Evolutionary conservation across 2,797 vertebrate genomes (phyloP).

Genomic region (Hydrophis major): DNA sequence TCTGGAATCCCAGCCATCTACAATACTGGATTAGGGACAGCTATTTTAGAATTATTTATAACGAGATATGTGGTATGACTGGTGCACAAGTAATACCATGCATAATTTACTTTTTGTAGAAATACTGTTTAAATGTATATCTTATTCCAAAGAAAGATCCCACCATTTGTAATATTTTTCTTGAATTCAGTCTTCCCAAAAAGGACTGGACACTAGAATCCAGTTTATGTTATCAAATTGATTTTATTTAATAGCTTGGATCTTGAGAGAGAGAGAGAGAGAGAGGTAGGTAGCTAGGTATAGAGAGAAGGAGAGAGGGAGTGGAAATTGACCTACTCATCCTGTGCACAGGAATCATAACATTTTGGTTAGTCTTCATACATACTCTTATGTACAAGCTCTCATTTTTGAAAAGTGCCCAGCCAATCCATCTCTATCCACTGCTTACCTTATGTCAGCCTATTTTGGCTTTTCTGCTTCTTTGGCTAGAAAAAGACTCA

Average conservation of each 20-base stretch:
- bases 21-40: neutral
- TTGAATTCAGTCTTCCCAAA: neutral
- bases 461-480: fast-evolving
- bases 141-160: neutral
- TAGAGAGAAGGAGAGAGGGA: no score
- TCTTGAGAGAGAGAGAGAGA: neutral
- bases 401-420: neutral
- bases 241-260: neutral
- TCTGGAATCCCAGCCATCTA: neutral
- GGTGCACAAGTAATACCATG: neutral
- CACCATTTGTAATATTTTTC: neutral
- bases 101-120: neutral
- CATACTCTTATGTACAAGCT: neutral
- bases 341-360: neutral
- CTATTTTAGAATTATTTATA: neutral
- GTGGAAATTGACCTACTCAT: neutral
- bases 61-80: neutral
- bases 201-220: neutral
- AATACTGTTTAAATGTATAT: neutral
- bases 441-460: fast-evolving
- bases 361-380: neutral
- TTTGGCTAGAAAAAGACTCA: neutral
- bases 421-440: neutral
- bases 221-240: neutral
- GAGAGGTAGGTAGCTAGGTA: no score